Evolutionary conservation across 35 echinoderm and acorn worm species (phyloP).

Genomic region (Heliocidaris tuberculata): DNA sequence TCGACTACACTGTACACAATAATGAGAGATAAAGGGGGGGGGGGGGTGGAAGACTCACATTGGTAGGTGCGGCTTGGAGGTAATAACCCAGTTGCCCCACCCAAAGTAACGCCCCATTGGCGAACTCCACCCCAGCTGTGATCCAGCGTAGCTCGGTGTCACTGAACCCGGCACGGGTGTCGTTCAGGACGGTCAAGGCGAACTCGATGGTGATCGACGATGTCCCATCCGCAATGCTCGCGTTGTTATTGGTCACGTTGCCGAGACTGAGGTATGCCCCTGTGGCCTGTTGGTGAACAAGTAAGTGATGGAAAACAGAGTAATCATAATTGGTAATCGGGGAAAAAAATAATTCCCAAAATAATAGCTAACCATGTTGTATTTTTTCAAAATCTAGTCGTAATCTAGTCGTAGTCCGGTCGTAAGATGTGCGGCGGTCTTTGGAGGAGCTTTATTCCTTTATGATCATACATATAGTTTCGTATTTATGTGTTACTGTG

Average conservation of each 20-base stretch:
- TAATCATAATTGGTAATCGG: neutral
- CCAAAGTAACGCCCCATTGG: slow-evolving; percentile 21
- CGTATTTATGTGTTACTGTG: too few species aligned
- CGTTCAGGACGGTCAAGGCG: slow-evolving; percentile 35
- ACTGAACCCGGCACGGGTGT: slow-evolving; percentile 27
- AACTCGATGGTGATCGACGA: slow-evolving; percentile 41
- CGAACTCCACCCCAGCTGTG: slow-evolving; percentile 37
- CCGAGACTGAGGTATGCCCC: slow-evolving; percentile 19
- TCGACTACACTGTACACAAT: too few species aligned
- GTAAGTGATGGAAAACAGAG: neutral
- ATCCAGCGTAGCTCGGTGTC: slow-evolving; percentile 16
- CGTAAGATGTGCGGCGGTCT: too few species aligned
- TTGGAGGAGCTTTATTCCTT: too few species aligned
- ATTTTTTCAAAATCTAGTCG: too few species aligned
- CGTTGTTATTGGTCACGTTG: slow-evolving; percentile 30
- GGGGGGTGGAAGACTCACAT: neutral
- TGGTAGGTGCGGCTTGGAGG: neutral
- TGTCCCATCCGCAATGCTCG: neutral
- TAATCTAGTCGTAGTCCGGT: too few species aligned
- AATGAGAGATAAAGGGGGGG: too few species aligned
- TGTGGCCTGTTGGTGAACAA: neutral
- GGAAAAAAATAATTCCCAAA: too few species aligned
- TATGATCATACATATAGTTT: too few species aligned
- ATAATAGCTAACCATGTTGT: too few species aligned
- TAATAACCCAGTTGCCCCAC: slow-evolving; percentile 39